Base-by-base conservation (phyloP, 2,888 invertebrate species). In the Eubasilissa splendida region DNA sequence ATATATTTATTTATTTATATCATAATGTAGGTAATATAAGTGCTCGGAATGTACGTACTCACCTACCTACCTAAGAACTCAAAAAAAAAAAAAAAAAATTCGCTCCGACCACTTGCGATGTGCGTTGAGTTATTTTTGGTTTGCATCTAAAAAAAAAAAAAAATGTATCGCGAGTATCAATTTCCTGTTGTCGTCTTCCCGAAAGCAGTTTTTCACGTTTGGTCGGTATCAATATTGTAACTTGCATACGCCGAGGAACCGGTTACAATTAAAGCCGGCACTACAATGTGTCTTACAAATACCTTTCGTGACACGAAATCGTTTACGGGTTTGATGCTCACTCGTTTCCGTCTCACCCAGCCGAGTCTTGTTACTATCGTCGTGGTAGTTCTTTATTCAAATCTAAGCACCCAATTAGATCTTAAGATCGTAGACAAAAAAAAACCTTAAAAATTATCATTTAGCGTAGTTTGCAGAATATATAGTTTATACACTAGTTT, bases 141-240 rank as follows among this genome's bases (percentile, higher is more conserved):
- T 42, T 42, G 7, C 42, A 7, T 42, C 42, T 42, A 42, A 42
- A 42, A 42, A 22, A 22, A 42, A 42, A 42, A 42, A 22, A 22
- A 42, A 42, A 2, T 42, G 42, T 42, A 42, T 42, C 42, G 42
- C 42, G 7, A 42, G 56, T n/a, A 42, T 56, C 58, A 73, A 33
- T 58, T 73, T 73, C 58, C 71, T 31, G 54, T 22, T 56, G 71
- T 71, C 71, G 54, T 73, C 71, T 58, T 58, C 71, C 54, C 12
- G 71, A 56, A 73, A 73, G 71, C 71, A 54, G 71, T 73, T 33
- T 73, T 73, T 73, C 71, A 56, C 33, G 71, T 73, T 73, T 56
- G 33, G 56, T 50, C 58, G 56, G 71, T 73, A 73, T 73, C 71
- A 33, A 73, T 73, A 73, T 58, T 58, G 71, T n/a, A 22, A 56